phyloP scores from a whole-genome alignment of 2,888 invertebrate species.

The Euzophera pinguis region DNA sequence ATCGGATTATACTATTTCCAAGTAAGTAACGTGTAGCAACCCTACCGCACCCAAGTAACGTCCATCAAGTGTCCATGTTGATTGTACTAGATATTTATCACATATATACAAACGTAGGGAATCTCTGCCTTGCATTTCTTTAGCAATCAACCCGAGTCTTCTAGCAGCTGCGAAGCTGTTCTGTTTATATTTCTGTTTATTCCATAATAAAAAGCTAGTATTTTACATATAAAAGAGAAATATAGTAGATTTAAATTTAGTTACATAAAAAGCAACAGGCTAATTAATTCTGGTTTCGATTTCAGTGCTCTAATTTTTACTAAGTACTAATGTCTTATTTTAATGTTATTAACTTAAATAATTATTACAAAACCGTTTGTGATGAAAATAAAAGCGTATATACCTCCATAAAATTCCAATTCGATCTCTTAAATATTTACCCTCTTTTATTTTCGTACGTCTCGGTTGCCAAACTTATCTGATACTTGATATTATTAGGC shows the following conservation, averaged over 20 bases:
- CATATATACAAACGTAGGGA: slow-evolving; percentile 26
- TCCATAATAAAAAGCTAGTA: no score
- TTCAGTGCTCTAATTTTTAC: no score
- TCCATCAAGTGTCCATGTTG: slow-evolving; percentile 54
- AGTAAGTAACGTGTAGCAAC: slow-evolving; percentile 24
- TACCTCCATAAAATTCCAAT: neutral
- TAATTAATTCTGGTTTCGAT: no score
- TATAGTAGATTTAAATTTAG: no score
- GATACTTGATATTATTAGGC: slow-evolving; percentile 26
- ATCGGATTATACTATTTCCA: neutral
- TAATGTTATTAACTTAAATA: no score
- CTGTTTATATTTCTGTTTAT: neutral
- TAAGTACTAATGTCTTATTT: no score
- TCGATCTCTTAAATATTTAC: neutral
- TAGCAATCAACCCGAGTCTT: neutral
- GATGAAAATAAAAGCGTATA: neutral
- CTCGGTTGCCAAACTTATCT: slow-evolving; percentile 21
- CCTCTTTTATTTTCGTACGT: slow-evolving; percentile 18
- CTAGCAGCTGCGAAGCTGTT: neutral
- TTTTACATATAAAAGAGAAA: no score
- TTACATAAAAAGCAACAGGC: no score
- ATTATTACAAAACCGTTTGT: no score
- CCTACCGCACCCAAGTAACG: slow-evolving; percentile 40
- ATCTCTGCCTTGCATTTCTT: slow-evolving; percentile 4
- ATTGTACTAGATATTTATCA: slow-evolving; percentile 58